Evolutionary conservation across 2,113 vertebrate species (phyloP).

Genomic region (Nannospalax galili): DNA sequence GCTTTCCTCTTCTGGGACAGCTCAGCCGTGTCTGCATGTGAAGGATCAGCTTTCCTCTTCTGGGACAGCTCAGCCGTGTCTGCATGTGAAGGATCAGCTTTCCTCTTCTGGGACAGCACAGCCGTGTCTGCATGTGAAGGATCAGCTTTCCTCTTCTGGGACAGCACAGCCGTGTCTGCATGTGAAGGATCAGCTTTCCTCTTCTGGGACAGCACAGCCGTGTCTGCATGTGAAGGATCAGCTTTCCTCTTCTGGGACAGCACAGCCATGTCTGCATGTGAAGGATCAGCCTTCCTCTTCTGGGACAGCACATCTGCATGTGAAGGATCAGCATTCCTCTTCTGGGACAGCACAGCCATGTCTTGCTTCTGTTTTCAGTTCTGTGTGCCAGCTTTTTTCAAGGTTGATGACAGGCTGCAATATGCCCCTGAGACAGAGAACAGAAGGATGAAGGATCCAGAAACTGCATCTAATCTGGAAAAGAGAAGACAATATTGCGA

Average conservation of each 20-base stretch:
- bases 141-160: neutral
- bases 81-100: neutral
- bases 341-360: too few relatives aligned
- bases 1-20: neutral
- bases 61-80: neutral
- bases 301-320: neutral
- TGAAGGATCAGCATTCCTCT: neutral
- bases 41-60: neutral
- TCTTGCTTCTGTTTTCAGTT: neutral
- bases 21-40: neutral
- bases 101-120: neutral
- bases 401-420: neutral
- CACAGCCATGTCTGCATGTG: neutral
- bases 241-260: neutral
- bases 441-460: neutral
- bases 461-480: slow-evolving; percentile 4
- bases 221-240: neutral
- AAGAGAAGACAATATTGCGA: neutral
- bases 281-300: neutral
- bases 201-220: neutral
- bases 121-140: neutral
- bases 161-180: neutral
- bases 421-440: neutral
- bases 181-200: neutral
- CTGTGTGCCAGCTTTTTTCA: neutral